A percentile compares a stretch with the other conserved stretches of the same genome.
Evolutionary conservation across 2,113 vertebrate species (phyloP).

Genomic region (Dolichotis patagonum): DNA sequence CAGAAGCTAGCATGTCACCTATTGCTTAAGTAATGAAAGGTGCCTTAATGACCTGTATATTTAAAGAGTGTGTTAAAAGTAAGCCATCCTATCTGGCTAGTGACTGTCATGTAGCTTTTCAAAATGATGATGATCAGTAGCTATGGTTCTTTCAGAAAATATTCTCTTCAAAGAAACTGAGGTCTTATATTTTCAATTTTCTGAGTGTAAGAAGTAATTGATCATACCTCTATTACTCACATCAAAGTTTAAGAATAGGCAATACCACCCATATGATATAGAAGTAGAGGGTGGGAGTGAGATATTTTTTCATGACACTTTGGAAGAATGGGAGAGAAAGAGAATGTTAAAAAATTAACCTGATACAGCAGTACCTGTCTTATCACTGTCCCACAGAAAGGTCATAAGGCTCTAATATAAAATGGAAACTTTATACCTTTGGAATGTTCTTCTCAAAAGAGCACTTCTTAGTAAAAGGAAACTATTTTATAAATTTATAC

Average conservation of each 20-base stretch:
- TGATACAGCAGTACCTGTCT: conserved; percentile 71
- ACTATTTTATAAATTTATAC: conserved; percentile 23
- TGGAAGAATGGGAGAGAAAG: conserved; percentile 38
- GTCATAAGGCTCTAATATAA: conserved; percentile 65
- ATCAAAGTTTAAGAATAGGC: conserved; percentile 63
- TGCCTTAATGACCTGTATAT: not conserved
- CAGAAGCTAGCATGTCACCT: conserved; percentile 41
- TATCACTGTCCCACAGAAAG: conserved; percentile 74
- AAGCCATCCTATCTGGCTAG: not conserved
- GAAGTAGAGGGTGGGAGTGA: not conserved
- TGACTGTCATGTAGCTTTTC: not conserved
- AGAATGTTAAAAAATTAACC: conserved; percentile 51
- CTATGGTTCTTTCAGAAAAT: conserved; percentile 33
- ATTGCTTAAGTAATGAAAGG: conserved; percentile 9
- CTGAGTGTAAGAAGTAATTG: conserved; percentile 57
- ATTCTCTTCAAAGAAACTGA: conserved; percentile 58
- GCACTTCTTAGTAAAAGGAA: conserved; percentile 42
- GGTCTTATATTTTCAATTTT: conserved; percentile 50
- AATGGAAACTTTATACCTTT: conserved; percentile 57
- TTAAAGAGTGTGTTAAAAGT: not conserved
- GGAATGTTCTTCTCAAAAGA: conserved; percentile 56
- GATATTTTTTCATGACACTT: conserved; percentile 41
- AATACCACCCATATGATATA: conserved; percentile 41
- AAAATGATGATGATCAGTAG: conserved; percentile 10
- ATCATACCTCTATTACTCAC: conserved; percentile 16